These are phyloP conservation scores for Camponotus floridanus DNA, from an alignment of 1,140 invertebrate genomes.

Conservation along the genomic window DNA sequence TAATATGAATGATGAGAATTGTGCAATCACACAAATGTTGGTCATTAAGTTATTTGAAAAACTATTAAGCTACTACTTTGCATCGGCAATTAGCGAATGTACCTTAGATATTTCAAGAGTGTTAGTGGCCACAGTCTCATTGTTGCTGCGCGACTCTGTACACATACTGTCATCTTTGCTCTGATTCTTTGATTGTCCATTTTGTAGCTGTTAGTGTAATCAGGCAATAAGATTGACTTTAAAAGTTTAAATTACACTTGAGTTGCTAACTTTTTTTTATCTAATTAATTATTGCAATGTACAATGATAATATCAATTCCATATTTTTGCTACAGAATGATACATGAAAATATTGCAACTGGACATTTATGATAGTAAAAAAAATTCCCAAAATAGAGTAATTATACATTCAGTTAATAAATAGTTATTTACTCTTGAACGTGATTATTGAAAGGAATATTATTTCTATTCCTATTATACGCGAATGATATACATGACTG, in stretches of 20 bases:
- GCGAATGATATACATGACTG: constrained; percentile 57
- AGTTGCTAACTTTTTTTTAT: constrained; percentile 43
- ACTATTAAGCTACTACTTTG: constrained; percentile 36
- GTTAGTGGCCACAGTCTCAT: constrained; percentile 76
- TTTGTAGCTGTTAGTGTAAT: constrained; percentile 76
- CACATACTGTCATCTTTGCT: constrained; percentile 75
- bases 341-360: constrained; percentile 41
- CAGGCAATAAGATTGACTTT: constrained; percentile 33
- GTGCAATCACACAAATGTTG: neutral
- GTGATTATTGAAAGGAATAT: constrained; percentile 39
- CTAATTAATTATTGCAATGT: constrained; percentile 39
- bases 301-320: constrained; percentile 37
- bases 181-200: constrained; percentile 78
- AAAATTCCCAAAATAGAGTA: constrained; percentile 26
- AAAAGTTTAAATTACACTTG: constrained; percentile 55
- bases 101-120: constrained; percentile 78
- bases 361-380: constrained; percentile 15
- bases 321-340: constrained; percentile 15
- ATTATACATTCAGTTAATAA: constrained; percentile 19
- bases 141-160: constrained; percentile 75
- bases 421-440: constrained; percentile 19
- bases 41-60: constrained; percentile 45
- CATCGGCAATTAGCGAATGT: constrained; percentile 58
- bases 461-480: constrained; percentile 31
- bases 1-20: constrained; percentile 36